A percentile compares a stretch with the other conserved stretches of the same genome.
Evolutionary conservation across 2,797 vertebrate species (phyloP).

Genomic region (Clarias laeviceps): DNA sequence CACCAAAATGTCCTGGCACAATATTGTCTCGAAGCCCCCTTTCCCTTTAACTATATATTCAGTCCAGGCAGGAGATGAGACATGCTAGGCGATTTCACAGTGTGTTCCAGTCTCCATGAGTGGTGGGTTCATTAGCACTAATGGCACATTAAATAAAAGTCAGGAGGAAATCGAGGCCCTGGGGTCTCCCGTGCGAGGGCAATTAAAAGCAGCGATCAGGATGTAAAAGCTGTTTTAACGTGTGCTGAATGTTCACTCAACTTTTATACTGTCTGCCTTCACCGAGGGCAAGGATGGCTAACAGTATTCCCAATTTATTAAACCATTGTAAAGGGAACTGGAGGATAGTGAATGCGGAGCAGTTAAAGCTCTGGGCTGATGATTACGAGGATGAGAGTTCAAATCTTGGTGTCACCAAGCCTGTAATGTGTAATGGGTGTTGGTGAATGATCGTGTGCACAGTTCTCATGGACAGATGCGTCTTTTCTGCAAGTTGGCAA

Average conservation of each 20-base stretch:
- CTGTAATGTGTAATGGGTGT: no score
- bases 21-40: slow-evolving; percentile 1
- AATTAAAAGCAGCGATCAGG: slow-evolving; percentile 55
- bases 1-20: background rate
- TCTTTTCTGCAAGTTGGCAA: no score
- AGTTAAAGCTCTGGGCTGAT: background rate
- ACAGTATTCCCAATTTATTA: slow-evolving; percentile 22
- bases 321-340: background rate
- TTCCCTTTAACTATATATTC: slow-evolving; percentile 32
- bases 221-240: slow-evolving; percentile 54
- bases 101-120: slow-evolving; percentile 52
- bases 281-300: slow-evolving; percentile 30
- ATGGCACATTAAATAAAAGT: slow-evolving; percentile 67
- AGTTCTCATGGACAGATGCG: no score
- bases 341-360: background rate
- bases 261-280: slow-evolving; percentile 28
- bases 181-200: slow-evolving; percentile 58
- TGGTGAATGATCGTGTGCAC: no score
- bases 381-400: background rate
- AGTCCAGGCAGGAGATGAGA: slow-evolving; percentile 32
- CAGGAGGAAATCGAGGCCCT: slow-evolving; percentile 58
- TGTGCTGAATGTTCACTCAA: slow-evolving; percentile 55
- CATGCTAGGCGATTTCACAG: slow-evolving; percentile 54
- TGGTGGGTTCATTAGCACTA: slow-evolving; percentile 63
- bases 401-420: background rate